Evolutionary conservation across 1,140 invertebrate genomes (phyloP).

Genomic region (Drosophila simulans): DNA sequence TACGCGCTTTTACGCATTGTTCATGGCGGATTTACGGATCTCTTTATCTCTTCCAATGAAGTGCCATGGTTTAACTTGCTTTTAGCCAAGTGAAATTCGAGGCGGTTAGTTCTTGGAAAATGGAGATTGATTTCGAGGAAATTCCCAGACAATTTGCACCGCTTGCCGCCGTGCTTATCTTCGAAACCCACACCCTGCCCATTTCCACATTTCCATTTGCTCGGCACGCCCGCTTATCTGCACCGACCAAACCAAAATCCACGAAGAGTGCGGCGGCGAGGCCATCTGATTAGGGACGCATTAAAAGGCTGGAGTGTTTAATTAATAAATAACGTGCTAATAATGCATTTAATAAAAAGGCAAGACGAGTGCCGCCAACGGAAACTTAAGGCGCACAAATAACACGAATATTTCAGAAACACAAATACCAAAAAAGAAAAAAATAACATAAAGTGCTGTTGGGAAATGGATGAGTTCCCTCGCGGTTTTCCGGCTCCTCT

Average conservation of each 20-base stretch:
- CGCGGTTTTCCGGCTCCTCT: slow-evolving; percentile 30
- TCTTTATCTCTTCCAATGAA: slow-evolving; percentile 32
- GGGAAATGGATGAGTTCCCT: slow-evolving; percentile 47
- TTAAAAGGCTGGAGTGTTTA: slow-evolving; percentile 74
- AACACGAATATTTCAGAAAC: slow-evolving; percentile 39
- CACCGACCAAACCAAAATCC: slow-evolving; percentile 15
- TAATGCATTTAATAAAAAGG: slow-evolving; percentile 71
- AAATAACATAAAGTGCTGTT: slow-evolving; percentile 25
- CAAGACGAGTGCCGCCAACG: slow-evolving; percentile 21
- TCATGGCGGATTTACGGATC: background rate
- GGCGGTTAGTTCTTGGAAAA: slow-evolving; percentile 20
- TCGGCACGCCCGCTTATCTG: slow-evolving; percentile 58
- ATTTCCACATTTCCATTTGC: slow-evolving; percentile 62
- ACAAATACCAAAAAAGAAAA: slow-evolving; percentile 7
- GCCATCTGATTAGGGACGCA: slow-evolving; percentile 59
- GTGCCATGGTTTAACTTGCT: slow-evolving; percentile 11
- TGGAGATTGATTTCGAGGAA: slow-evolving; percentile 51
- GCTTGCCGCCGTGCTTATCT: slow-evolving; percentile 43
- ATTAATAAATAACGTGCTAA: slow-evolving; percentile 82
- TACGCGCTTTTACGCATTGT: slow-evolving; percentile 6
- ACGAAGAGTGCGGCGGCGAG: slow-evolving; percentile 17
- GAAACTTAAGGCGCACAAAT: slow-evolving; percentile 23
- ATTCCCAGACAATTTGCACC: slow-evolving; percentile 48
- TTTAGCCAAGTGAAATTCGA: slow-evolving; percentile 15
- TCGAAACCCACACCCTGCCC: slow-evolving; percentile 25